Conservation (phyloP, 2,888 invertebrate species). For the Leptinotarsa rubiginosa region DNA sequence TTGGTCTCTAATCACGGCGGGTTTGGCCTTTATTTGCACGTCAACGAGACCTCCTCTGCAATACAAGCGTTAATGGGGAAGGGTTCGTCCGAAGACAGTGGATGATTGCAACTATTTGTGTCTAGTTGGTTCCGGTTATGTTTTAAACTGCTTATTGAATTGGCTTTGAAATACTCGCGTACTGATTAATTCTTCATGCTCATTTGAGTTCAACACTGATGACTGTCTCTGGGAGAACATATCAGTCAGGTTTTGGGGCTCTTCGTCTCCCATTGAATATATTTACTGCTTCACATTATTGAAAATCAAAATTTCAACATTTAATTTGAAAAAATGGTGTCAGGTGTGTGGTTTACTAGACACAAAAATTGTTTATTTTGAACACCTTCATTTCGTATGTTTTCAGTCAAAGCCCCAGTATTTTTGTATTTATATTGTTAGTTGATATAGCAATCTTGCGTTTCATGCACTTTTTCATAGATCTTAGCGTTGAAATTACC, state of each 20-base stretch:
- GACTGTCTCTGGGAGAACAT: background rate
- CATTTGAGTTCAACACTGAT: no score
- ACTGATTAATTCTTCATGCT: no score
- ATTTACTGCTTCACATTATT: background rate
- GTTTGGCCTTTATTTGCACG: conserved; percentile 67
- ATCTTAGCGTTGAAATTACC: background rate
- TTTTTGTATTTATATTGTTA: background rate
- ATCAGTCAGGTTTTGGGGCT: background rate
- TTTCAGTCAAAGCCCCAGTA: background rate
- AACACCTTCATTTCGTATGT: background rate
- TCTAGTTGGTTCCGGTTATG: background rate
- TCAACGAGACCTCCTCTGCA: background rate
- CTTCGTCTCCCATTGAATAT: no score
- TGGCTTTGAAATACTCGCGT: background rate
- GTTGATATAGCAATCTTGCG: background rate
- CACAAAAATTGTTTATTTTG: conserved; percentile 1
- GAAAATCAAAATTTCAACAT: background rate
- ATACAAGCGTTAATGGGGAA: background rate
- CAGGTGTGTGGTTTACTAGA: background rate
- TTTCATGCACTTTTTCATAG: background rate
- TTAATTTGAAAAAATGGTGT: background rate
- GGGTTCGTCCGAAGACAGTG: no score
- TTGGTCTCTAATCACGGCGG: conserved; percentile 71
- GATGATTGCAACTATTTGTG: background rate
- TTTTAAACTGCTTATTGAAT: background rate